Percentiles rank a stretch among this genome's conserved stretches.
Evolutionary conservation across 2,888 invertebrate genomes (phyloP).

Genomic region (Pseudanteris insignis): DNA sequence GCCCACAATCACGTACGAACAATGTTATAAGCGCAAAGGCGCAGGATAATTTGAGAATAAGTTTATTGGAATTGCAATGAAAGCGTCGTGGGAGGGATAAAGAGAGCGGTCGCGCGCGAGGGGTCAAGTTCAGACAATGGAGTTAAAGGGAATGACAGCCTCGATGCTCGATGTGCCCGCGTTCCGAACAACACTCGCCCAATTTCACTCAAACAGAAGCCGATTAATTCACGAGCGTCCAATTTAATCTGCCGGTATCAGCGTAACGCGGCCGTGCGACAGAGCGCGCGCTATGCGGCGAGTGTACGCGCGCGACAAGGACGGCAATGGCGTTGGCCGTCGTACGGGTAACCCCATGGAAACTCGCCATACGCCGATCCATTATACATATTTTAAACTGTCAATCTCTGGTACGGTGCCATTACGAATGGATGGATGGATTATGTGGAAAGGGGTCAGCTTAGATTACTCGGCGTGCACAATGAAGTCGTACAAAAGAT

Average conservation of each 20-base stretch:
- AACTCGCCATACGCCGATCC: conserved; percentile 52
- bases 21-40: conserved; percentile 29
- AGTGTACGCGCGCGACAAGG: too few species aligned
- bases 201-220: conserved; percentile 65
- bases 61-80: conserved; percentile 45
- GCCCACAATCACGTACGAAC: conserved; percentile 12
- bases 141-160: conserved; percentile 39
- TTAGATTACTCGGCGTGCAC: conserved; percentile 52
- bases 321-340: too few species aligned
- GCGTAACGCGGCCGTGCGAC: conserved; percentile 24
- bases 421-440: conserved; percentile 52
- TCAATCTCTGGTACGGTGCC: conserved; percentile 61
- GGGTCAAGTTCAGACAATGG: conserved; percentile 48
- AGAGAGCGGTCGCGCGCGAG: conserved; percentile 32
- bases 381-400: conserved; percentile 67
- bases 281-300: background rate
- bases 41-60: conserved; percentile 47
- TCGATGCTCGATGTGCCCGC: conserved; percentile 55
- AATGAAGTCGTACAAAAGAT: conserved; percentile 58
- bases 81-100: conserved; percentile 44
- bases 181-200: conserved; percentile 64
- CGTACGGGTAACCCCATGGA: conserved; percentile 40
- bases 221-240: conserved; percentile 66
- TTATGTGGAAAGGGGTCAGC: conserved; percentile 58
- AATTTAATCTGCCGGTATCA: conserved; percentile 58